Evolutionary conservation across 2,113 vertebrate genomes (phyloP), one percentile per base, ranked within the genome.

Genomic region (Ranitomeya imitator): DNA sequence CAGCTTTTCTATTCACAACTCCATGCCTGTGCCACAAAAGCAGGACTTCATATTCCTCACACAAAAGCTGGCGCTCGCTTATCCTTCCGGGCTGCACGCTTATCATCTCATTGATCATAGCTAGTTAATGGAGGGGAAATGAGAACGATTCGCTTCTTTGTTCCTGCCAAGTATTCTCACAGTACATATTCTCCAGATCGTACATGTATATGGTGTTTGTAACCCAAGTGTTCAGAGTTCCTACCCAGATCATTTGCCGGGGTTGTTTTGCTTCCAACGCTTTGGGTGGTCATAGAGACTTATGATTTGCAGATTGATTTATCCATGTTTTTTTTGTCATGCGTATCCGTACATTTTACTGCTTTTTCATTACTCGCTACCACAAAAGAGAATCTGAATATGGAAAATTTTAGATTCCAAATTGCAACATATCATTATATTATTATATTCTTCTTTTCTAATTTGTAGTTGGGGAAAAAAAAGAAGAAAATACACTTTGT

Each of bases 21-120:
- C 57, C 26, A 76, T 51, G 4, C 51, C n/a, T 10, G 16, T 31
- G 16, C 23, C 60, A 31, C 80, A 54, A 67, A 21, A 54, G 18
- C 81, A 52, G 19, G 45, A 45, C 61, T 79, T 10, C 3, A 31
- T 86, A n/a, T 79, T 86, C 37, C n/a, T 8, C 63, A 4, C 23
- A 55, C 55, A 67, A 15, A 79, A 67, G 9, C 52, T 80, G 18
- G 61, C 51, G 4, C 21, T 57, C 60, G 19, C n/a, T 52, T 55
- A 10, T 69, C 59, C 71, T 77, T 71, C 23, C 18, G 16, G 14
- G 18, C 21, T 52, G 21, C n/a, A 15, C 60, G 31, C 83, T 65
- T 87, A 71, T 69, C 52, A 23, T 63, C 26, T 67, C 59, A 76
- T 63, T 69, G 55, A 71, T 80, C 61, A 71, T 55, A 23, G 31